These are phyloP conservation scores for Xiphophorus maculatus DNA, from an alignment of 2,113 vertebrate genomes.

Conservation along the genomic window DNA sequence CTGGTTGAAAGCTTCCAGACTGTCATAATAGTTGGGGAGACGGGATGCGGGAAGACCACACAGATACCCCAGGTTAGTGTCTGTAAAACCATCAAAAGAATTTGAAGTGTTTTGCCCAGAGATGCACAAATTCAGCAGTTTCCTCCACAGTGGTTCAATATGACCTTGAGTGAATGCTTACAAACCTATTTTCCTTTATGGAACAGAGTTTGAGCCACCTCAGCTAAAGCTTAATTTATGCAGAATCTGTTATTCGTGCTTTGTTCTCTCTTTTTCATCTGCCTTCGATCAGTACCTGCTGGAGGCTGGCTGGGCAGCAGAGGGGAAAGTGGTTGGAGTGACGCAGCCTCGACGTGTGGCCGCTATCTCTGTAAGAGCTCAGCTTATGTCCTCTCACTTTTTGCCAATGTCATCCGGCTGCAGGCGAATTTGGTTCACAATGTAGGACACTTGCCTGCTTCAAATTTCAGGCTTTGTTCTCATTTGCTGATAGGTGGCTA, in stretches of 20 bases:
- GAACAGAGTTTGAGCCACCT: constrained; percentile 36
- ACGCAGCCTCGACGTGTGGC: constrained; percentile 97
- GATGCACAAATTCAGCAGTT: constrained; percentile 23
- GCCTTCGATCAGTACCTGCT: constrained; percentile 86
- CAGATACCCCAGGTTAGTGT: constrained; percentile 92
- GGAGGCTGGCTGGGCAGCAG: constrained; percentile 96
- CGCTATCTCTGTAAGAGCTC: constrained; percentile 90
- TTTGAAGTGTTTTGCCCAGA: not conserved
- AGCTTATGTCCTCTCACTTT: constrained; percentile 3
- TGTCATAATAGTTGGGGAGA: constrained; percentile 95
- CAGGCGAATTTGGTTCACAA: not conserved
- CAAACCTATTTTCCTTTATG: constrained; percentile 15
- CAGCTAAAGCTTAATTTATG: constrained; percentile 51
- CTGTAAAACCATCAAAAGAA: not conserved
- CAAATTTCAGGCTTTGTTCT: not conserved
- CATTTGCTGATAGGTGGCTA: constrained; percentile 84
- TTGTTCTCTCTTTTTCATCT: constrained; percentile 18
- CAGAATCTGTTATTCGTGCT: constrained; percentile 37
- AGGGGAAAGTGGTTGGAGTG: constrained; percentile 94
- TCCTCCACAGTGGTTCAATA: constrained; percentile 16
- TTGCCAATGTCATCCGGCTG: constrained; percentile 24
- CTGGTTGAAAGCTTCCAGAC: constrained; percentile 95
- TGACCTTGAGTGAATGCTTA: constrained; percentile 59
- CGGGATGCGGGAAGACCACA: constrained; percentile 96
- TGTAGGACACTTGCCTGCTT: constrained; percentile 17